A percentile compares a stretch with the other conserved stretches of the same genome.
phyloP scores from a whole-genome alignment of 2,888 invertebrate species.

The Pterobdella sp. region DNA sequence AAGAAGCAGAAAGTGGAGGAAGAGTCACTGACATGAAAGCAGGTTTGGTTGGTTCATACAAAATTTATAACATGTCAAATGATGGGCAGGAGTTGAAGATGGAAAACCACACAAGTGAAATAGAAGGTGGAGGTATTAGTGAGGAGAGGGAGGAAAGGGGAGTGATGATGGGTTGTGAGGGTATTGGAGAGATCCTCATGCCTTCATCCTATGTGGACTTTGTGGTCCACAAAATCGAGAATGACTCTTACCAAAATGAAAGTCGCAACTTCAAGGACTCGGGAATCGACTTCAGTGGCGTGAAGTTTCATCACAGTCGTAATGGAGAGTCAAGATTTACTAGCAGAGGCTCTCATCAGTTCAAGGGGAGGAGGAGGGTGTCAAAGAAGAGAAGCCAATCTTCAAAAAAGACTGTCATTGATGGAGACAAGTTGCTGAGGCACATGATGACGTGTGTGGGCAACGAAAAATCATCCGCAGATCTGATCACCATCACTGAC shows the following conservation, averaged over 20 bases:
- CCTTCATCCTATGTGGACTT: conserved; percentile 28
- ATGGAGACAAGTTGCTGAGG: conserved; percentile 19
- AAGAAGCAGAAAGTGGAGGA: conserved; percentile 12
- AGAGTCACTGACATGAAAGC: not conserved
- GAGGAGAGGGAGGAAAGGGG: conserved; percentile 5
- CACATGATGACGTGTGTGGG: conserved; percentile 25
- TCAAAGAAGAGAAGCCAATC: conserved; percentile 19
- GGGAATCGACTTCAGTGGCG: conserved; percentile 5
- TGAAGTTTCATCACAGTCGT: conserved; percentile 20
- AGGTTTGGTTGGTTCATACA: conserved; percentile 23
- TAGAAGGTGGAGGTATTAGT: not conserved
- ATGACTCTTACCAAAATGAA: not conserved
- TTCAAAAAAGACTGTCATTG: not conserved
- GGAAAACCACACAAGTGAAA: not conserved
- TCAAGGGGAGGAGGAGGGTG: conserved; percentile 17
- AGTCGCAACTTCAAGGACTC: not conserved
- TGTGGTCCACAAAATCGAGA: conserved; percentile 29
- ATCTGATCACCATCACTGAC: conserved; percentile 26
- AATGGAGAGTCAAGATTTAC: not conserved
- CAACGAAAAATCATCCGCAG: conserved; percentile 11
- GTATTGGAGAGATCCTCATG: conserved; percentile 27
- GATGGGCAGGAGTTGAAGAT: not conserved
- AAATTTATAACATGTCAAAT: conserved; percentile 19
- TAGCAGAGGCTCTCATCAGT: not conserved
- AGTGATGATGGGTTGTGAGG: conserved; percentile 14